Evolutionary conservation across 2,113 vertebrate genomes (phyloP).

Genomic region (Pseudolaguvia tuberculata): DNA sequence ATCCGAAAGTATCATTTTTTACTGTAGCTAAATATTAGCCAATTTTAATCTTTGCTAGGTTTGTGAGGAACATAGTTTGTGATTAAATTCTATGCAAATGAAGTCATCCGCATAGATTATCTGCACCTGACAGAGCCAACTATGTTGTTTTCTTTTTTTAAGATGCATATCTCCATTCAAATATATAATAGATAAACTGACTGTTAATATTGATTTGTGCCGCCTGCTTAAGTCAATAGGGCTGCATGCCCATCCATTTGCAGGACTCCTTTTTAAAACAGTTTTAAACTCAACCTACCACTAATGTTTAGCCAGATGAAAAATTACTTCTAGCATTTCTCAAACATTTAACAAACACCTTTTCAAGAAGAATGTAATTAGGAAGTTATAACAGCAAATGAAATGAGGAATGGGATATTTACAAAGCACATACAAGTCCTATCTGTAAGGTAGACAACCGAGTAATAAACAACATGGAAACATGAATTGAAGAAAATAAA

Average conservation of each 20-base stretch:
- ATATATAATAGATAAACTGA: neutral
- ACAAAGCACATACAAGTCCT: neutral
- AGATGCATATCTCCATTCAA: neutral
- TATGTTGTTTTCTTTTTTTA: neutral
- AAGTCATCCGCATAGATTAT: neutral
- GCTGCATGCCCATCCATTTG: neutral
- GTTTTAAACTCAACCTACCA: neutral
- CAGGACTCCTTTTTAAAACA: neutral
- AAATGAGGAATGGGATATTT: neutral
- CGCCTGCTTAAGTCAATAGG: neutral
- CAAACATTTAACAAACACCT: neutral
- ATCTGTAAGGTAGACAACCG: too few species aligned
- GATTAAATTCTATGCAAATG: neutral
- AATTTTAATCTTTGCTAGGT: neutral
- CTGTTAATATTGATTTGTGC: neutral
- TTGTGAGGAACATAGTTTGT: neutral
- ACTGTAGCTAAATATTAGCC: neutral
- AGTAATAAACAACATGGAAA: too few species aligned
- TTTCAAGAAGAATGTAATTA: neutral
- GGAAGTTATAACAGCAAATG: neutral
- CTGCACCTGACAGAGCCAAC: neutral
- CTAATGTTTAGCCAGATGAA: neutral
- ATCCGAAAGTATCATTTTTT: neutral
- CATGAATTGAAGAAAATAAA: too few species aligned
- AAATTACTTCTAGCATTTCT: neutral